These are phyloP conservation scores for Esox lucius DNA, from an alignment of 2,797 vertebrate species.

Conservation along the genomic window DNA sequence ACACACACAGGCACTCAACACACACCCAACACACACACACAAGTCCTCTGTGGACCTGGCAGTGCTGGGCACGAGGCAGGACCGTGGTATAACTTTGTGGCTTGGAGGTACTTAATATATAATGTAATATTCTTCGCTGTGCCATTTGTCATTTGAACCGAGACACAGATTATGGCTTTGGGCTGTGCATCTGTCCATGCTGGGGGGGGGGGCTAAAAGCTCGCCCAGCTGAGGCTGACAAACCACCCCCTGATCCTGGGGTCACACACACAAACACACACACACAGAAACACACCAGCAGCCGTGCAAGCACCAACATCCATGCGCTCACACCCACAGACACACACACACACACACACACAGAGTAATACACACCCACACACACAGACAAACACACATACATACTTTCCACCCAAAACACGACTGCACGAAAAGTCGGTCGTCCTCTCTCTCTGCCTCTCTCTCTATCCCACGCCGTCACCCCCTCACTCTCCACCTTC, in stretches of 20 bases:
- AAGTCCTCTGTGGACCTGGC: conserved; percentile 20
- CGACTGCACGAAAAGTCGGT: not conserved
- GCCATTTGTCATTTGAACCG: conserved; percentile 94
- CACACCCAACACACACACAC: not conserved
- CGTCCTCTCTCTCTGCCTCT: no score
- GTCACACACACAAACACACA: conserved; percentile 65
- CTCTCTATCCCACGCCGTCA: no score
- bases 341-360: not conserved
- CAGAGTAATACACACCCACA: no score
- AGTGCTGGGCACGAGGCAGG: conserved; percentile 60
- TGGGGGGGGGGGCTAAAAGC: conserved; percentile 85
- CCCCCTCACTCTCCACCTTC: no score
- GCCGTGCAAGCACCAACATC: conserved; percentile 26
- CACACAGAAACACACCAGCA: conserved; percentile 68
- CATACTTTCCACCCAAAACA: not conserved
- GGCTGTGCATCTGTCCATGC: conserved; percentile 97
- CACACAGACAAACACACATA: not conserved
- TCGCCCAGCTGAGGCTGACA: conserved; percentile 89
- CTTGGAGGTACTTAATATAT: conserved; percentile 97
- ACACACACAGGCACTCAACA: no score
- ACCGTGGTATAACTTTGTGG: conserved; percentile 96
- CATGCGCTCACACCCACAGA: not conserved
- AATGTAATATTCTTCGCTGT: conserved; percentile 94
- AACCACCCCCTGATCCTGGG: conserved; percentile 87
- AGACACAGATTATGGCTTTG: conserved; percentile 97